A percentile compares a stretch with the other conserved stretches of the same genome.
Evolutionary conservation across 2,888 invertebrate genomes (phyloP).

Genomic region (Cenopis cana): DNA sequence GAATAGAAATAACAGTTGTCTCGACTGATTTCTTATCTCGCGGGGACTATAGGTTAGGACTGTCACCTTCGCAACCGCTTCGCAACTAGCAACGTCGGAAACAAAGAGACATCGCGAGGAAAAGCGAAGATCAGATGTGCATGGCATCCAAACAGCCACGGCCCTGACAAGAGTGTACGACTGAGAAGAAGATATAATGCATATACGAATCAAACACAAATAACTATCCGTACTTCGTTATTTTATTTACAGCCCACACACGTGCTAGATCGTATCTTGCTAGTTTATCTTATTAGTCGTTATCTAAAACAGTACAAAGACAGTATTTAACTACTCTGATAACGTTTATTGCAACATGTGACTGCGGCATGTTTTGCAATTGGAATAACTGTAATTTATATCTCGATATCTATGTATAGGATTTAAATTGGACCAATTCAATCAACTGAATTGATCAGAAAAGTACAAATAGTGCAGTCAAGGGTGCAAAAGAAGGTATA

Average conservation of each 20-base stretch:
- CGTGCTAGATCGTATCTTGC: conserved; percentile 34
- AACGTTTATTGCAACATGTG: conserved; percentile 35
- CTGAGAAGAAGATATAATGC: no score
- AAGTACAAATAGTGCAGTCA: neutral
- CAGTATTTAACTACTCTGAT: conserved; percentile 22
- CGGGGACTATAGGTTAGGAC: no score
- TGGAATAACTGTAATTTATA: conserved; percentile 7
- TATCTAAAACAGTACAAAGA: conserved; percentile 33
- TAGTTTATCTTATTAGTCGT: conserved; percentile 30
- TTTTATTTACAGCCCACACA: conserved; percentile 7
- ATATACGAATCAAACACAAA: no score
- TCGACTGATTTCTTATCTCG: no score
- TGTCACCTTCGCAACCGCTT: no score
- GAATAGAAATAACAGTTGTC: no score
- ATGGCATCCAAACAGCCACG: no score
- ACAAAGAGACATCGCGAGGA: no score
- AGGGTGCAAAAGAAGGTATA: neutral
- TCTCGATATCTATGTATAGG: neutral
- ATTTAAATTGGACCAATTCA: neutral
- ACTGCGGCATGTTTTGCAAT: conserved; percentile 25
- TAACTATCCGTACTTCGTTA: no score
- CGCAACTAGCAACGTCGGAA: no score
- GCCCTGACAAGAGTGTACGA: no score
- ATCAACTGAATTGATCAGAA: neutral
- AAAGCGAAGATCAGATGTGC: no score